Conservation (phyloP, 2,797 vertebrate species). For the Falco naumanni region DNA sequence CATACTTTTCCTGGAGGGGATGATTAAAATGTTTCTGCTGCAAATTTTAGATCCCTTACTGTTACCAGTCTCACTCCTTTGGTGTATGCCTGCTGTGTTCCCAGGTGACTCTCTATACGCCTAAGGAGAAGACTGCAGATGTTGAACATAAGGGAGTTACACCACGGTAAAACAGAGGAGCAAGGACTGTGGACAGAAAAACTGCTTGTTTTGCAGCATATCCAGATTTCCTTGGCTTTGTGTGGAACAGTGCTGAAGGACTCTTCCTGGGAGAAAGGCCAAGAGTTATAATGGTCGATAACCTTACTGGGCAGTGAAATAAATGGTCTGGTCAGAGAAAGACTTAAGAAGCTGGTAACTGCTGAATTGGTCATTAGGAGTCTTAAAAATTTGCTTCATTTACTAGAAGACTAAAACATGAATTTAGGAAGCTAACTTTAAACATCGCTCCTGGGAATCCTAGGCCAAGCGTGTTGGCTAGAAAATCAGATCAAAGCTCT, state of each 20-base stretch:
- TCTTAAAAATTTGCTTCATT: background rate
- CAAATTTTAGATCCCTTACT: background rate
- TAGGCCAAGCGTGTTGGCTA: background rate
- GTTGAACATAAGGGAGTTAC: rapidly evolving
- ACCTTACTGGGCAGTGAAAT: background rate
- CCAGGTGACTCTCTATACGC: background rate
- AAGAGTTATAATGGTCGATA: background rate
- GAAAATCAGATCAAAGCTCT: conserved; percentile 2
- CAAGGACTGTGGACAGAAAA: background rate
- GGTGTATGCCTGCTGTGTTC: background rate
- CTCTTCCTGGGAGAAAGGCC: background rate
- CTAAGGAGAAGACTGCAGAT: background rate
- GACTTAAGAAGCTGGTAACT: background rate
- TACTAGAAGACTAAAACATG: background rate
- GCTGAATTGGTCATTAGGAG: background rate
- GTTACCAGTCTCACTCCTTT: background rate
- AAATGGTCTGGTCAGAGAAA: background rate
- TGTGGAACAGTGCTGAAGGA: background rate
- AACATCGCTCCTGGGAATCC: background rate
- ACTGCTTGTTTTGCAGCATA: background rate
- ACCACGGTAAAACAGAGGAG: background rate
- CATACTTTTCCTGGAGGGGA: background rate
- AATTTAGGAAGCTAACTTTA: background rate
- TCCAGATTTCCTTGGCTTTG: background rate
- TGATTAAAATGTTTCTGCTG: background rate